phyloP scores from a whole-genome alignment of 2,888 invertebrate genomes.

The Gymnocheta viridis region DNA sequence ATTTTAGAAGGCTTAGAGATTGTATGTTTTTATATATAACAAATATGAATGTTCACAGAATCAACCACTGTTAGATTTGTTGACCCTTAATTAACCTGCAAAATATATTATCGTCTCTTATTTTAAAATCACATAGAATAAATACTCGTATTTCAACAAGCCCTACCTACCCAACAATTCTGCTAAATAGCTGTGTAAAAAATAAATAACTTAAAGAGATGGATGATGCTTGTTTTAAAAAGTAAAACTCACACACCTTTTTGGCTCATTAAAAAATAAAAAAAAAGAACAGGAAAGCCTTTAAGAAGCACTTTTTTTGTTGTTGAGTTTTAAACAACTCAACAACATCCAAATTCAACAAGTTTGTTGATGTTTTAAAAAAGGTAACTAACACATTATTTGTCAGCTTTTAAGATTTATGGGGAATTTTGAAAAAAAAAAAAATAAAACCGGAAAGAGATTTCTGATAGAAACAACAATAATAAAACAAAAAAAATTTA shows the following conservation, averaged over 20 bases:
- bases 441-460: neutral
- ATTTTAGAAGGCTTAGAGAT: too few species aligned
- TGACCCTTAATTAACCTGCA: neutral
- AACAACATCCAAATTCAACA: slow-evolving; percentile 36
- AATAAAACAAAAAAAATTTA: neutral
- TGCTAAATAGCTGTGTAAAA: neutral
- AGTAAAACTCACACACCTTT: slow-evolving; percentile 22
- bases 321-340: slow-evolving; percentile 32
- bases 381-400: slow-evolving; percentile 42
- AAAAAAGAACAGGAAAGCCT: neutral
- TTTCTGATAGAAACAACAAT: slow-evolving; percentile 12
- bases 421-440: neutral
- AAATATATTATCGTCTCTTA: neutral
- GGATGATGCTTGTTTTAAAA: neutral
- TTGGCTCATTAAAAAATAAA: neutral
- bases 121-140: neutral
- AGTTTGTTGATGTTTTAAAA: slow-evolving; percentile 36
- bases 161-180: neutral
- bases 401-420: slow-evolving; percentile 59
- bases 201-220: neutral
- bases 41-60: too few species aligned
- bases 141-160: neutral
- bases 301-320: neutral
- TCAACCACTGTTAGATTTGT: too few species aligned
- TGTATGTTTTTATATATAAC: too few species aligned